Percentiles rank a stretch among this genome's conserved stretches.
Conservation (phyloP, 2,113 vertebrate genomes). For the Elaphurus davidianus region DNA sequence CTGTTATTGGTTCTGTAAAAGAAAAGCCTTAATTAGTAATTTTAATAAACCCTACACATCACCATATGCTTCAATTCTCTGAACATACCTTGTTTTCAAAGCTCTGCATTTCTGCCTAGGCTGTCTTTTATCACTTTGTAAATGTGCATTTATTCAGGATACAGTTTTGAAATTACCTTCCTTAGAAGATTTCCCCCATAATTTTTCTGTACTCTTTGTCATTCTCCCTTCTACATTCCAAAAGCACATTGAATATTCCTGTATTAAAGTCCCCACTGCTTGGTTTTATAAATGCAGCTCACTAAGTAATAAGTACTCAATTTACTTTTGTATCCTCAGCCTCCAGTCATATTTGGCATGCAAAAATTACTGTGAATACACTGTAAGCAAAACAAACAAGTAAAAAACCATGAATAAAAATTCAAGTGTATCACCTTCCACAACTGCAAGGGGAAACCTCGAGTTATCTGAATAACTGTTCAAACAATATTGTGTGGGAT, state of each 20-base stretch:
- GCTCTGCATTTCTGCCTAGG: neutral
- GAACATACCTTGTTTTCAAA: neutral
- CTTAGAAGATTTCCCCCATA: neutral
- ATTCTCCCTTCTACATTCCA: neutral
- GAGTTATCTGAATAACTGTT: conserved; percentile 94
- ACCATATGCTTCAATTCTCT: neutral
- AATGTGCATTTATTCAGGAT: neutral
- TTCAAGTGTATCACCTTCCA: conserved; percentile 86
- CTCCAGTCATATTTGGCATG: neutral
- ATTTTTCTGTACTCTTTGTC: neutral
- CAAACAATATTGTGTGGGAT: conserved; percentile 94
- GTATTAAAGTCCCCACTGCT: neutral
- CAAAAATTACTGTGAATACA: neutral
- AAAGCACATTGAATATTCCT: neutral
- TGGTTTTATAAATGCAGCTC: conserved; percentile 19
- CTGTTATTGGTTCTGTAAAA: conserved; percentile 91
- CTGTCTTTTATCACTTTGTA: neutral
- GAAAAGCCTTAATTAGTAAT: conserved; percentile 33
- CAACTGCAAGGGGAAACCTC: conserved; percentile 90
- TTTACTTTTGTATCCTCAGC: neutral
- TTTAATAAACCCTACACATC: neutral
- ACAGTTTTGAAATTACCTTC: neutral
- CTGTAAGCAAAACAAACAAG: neutral
- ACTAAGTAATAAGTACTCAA: neutral
- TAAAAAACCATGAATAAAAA: neutral